phyloP scores from a whole-genome alignment of 2,888 invertebrate genomes.

The Polydrusus pterygomalis region DNA sequence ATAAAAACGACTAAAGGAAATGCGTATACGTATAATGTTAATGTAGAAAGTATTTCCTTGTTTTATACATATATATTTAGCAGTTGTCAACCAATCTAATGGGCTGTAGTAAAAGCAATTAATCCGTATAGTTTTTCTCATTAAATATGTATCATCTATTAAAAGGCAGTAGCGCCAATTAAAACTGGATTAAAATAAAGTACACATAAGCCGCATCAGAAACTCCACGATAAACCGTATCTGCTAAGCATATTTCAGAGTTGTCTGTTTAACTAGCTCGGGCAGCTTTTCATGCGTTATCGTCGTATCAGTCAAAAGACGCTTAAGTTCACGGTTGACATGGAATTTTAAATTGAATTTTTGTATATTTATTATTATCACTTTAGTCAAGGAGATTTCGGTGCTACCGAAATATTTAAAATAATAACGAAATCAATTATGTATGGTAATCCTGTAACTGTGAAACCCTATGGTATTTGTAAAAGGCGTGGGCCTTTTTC shows the following conservation, averaged over 20 bases:
- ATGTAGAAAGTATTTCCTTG: too few relatives aligned
- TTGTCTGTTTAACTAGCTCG: slow-evolving; percentile 13
- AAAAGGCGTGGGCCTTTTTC: too few relatives aligned
- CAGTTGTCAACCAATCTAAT: not conserved
- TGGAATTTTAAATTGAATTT: slow-evolving; percentile 9
- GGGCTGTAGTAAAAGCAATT: not conserved
- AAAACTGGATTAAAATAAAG: slow-evolving; percentile 26
- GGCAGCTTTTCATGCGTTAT: slow-evolving; percentile 2
- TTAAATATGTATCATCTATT: not conserved
- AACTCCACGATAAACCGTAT: slow-evolving; percentile 4
- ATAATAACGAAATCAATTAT: slow-evolving; percentile 12
- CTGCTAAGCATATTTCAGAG: slow-evolving; percentile 1
- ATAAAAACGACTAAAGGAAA: too few relatives aligned
- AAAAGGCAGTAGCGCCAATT: slow-evolving; percentile 11
- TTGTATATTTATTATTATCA: slow-evolving; percentile 43
- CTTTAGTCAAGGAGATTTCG: slow-evolving; percentile 29
- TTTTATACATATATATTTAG: not conserved
- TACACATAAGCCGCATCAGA: not conserved
- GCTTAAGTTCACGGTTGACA: slow-evolving; percentile 14
- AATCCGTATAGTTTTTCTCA: not conserved
- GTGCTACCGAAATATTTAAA: slow-evolving; percentile 38
- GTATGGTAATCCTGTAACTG: slow-evolving; percentile 10
- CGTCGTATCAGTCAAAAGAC: not conserved
- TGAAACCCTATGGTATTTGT: too few relatives aligned
- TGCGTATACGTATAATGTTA: too few relatives aligned